These are phyloP conservation scores for Melanchra persicariae DNA, from an alignment of 2,888 invertebrate species.

Conservation along the genomic window DNA sequence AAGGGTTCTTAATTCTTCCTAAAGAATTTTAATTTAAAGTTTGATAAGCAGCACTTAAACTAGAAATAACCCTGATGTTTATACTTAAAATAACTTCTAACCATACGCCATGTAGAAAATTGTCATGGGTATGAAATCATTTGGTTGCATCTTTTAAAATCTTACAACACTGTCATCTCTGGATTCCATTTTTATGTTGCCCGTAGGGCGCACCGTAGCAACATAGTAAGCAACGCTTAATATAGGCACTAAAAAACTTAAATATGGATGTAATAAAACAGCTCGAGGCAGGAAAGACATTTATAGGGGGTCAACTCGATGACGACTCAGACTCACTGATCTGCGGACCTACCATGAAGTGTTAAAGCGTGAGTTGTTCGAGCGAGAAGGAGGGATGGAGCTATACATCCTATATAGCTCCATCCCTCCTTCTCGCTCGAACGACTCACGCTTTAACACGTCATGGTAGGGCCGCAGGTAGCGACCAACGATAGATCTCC, in stretches of 20 bases:
- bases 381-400: too few relatives aligned
- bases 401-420: too few relatives aligned
- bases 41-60: too few relatives aligned
- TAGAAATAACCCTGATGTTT: too few relatives aligned
- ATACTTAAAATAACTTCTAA: too few relatives aligned
- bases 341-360: too few relatives aligned
- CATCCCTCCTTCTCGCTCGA: too few relatives aligned
- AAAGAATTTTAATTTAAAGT: too few relatives aligned
- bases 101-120: neutral
- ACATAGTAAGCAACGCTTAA: neutral
- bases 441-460: too few relatives aligned
- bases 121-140: neutral
- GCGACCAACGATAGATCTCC: constrained; percentile 36
- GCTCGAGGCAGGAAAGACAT: constrained; percentile 19
- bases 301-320: constrained; percentile 28
- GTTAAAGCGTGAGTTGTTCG: too few relatives aligned
- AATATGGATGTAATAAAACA: constrained; percentile 41
- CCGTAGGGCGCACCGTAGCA: neutral
- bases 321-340: constrained; percentile 25
- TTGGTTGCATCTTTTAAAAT: neutral
- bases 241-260: constrained; percentile 20
- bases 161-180: neutral
- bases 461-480: too few relatives aligned
- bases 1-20: too few relatives aligned
- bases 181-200: neutral